These are phyloP conservation scores for Heterodera schachtii DNA, from an alignment of 1,140 invertebrate species.

Conservation along the genomic window DNA sequence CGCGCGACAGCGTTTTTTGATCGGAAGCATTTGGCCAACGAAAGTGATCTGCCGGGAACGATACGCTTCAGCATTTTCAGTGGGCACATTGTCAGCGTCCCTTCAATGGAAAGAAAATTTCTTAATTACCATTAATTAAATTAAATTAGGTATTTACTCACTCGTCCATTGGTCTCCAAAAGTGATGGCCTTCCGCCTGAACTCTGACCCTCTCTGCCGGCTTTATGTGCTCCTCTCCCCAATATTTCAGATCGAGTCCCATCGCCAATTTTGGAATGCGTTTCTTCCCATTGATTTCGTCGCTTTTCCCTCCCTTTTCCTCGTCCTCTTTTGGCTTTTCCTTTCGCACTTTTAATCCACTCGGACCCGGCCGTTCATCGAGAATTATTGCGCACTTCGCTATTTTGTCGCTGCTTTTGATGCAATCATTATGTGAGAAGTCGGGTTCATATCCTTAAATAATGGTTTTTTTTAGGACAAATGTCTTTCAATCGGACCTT, in stretches of 20 bases:
- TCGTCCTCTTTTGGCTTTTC: neutral
- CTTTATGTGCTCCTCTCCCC: slow-evolving; percentile 53
- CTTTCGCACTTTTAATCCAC: slow-evolving; percentile 14
- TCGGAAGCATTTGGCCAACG: slow-evolving; percentile 42
- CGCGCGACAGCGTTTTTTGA: slow-evolving; percentile 38
- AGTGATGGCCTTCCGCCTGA: slow-evolving; percentile 50
- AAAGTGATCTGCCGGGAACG: slow-evolving; percentile 48
- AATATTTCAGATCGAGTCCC: slow-evolving; percentile 58
- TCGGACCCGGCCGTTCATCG: slow-evolving; percentile 30
- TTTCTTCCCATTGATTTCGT: slow-evolving; percentile 26
- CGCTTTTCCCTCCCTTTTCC: neutral
- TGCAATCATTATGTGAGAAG: slow-evolving; percentile 14
- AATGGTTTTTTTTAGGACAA: slow-evolving; percentile 1
- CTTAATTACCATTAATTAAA: slow-evolving; percentile 3
- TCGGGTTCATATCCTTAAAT: slow-evolving; percentile 40
- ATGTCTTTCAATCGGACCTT: slow-evolving; percentile 20
- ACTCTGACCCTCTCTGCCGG: slow-evolving; percentile 48
- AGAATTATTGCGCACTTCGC: slow-evolving; percentile 40
- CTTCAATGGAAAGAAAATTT: slow-evolving; percentile 13
- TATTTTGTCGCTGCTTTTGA: neutral
- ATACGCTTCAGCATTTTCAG: slow-evolving; percentile 43
- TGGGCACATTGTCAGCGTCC: slow-evolving; percentile 8
- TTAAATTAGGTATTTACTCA: neutral
- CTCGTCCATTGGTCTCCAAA: slow-evolving; percentile 48
- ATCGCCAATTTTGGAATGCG: slow-evolving; percentile 40